Conservation (phyloP, 2,797 vertebrate genomes). For the Onychomys arenicola region DNA sequence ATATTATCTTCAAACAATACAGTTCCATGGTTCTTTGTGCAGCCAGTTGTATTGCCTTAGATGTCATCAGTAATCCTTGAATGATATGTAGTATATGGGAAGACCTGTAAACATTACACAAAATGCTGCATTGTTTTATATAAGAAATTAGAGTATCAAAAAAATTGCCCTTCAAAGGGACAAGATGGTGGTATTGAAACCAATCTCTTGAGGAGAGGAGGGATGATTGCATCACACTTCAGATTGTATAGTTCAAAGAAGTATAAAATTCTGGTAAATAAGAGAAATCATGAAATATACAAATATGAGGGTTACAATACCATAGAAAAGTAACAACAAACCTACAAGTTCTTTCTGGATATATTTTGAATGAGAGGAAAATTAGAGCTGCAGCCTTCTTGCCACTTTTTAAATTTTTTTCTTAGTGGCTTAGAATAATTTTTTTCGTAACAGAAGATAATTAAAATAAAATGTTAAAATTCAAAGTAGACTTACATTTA, state of each 20-base stretch:
- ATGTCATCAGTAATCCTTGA: neutral
- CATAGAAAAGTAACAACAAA: neutral
- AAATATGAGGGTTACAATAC: neutral
- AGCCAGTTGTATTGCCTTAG: neutral
- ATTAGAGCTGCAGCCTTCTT: neutral
- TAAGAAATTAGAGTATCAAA: neutral
- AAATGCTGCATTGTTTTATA: neutral
- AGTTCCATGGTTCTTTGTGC: neutral
- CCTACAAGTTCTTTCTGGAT: neutral
- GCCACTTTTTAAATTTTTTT: neutral
- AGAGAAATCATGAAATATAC: neutral
- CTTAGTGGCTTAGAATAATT: neutral
- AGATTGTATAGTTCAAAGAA: neutral
- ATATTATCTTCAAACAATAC: neutral
- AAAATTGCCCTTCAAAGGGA: neutral
- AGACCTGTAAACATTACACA: neutral
- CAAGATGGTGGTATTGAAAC: neutral
- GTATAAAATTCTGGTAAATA: neutral
- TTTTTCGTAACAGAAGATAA: neutral
- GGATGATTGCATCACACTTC: neutral
- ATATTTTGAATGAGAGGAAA: slow-evolving; percentile 22
- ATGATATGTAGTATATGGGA: neutral
- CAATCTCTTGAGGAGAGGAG: neutral
- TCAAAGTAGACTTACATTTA: neutral
- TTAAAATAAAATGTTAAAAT: slow-evolving; percentile 2